Percentiles rank a stretch among this genome's conserved stretches.
Conservation (phyloP, 2,888 invertebrate species). For the Agrotis segetum region DNA sequence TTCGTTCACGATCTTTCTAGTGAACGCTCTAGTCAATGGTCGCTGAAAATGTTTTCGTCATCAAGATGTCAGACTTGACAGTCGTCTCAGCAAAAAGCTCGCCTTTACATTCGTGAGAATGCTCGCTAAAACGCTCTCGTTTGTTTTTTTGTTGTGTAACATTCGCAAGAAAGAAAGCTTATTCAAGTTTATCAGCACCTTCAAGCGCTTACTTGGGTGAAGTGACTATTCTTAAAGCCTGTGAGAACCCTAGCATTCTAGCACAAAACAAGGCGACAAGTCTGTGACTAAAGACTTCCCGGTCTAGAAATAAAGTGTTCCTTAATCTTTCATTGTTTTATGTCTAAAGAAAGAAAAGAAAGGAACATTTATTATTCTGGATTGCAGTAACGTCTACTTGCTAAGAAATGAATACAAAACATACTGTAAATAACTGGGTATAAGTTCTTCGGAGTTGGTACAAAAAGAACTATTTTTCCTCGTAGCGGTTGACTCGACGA, state of each 20-base stretch:
- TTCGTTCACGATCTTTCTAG: no score
- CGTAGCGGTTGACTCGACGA: no score
- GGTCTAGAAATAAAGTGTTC: conserved; percentile 33
- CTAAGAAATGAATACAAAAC: neutral
- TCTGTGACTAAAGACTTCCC: conserved; percentile 33
- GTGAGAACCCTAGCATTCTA: conserved; percentile 21
- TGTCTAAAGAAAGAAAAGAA: neutral
- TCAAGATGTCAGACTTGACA: no score
- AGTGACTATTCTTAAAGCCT: neutral
- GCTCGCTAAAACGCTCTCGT: no score
- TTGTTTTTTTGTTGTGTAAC: no score
- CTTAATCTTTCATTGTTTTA: conserved; percentile 41
- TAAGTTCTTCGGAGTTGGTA: neutral
- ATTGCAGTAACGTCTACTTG: neutral
- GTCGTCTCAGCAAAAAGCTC: no score
- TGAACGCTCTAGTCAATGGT: no score
- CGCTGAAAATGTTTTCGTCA: no score
- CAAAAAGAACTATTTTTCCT: neutral
- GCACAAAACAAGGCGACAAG: conserved; percentile 25
- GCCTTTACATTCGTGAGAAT: no score
- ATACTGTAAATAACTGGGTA: neutral
- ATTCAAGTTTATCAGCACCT: no score
- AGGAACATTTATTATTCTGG: conserved; percentile 2
- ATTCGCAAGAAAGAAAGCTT: no score
- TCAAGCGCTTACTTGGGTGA: no score